Evolutionary conservation across 2,113 vertebrate genomes (phyloP), one percentile per base, ranked within the genome.

Genomic region (Tychaedon coryphoeus): DNA sequence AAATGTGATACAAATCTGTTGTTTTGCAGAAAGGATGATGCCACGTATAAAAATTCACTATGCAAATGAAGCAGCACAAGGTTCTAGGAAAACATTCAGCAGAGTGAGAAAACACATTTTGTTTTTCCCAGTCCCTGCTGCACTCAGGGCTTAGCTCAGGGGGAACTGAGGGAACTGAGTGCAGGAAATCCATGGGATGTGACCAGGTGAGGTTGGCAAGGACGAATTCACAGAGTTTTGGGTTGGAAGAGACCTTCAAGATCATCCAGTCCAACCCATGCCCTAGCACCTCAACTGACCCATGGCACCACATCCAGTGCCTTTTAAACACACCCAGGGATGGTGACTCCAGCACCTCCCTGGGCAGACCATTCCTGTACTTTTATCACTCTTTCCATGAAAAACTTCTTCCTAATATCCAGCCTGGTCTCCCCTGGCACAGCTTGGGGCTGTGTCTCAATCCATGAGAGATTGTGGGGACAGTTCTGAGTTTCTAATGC

Each of bases 401-500:
- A 20, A 45, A 45, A 45, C 43, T 20, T 20, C 43, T 20, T 20
- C 43, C 43, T 45, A 19, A 45, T 19, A 45, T 19, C 43, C 43
- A 10, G 3, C 43, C 43, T 45, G 10, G 5, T 45, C 19, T 45
- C 43, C 43, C 43, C 43, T 45, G 43, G 43, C 19, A 19, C 43
- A 45, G 43, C 43, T 19, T 19, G 43, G 20, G 43, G 5, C 43
- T 45, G 43, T 19, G 43, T 43, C 43, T 43, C 43, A 43, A 4
- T n/a, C n/a, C n/a, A n/a, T 43, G 50, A 15, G 72, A 12, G 31
- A 17, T 33, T 11, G 14, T 64, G 25, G 29, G 54, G 67, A 33
- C 29, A 12, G 9, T 22, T 84, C n/a, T 2, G 36, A 24, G 22
- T 48, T 66, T 19, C 14, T 23, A 5, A 34, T 1, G 0, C 2